phyloP scores from a whole-genome alignment of 2,797 vertebrate species.

The Alectoris magna region DNA sequence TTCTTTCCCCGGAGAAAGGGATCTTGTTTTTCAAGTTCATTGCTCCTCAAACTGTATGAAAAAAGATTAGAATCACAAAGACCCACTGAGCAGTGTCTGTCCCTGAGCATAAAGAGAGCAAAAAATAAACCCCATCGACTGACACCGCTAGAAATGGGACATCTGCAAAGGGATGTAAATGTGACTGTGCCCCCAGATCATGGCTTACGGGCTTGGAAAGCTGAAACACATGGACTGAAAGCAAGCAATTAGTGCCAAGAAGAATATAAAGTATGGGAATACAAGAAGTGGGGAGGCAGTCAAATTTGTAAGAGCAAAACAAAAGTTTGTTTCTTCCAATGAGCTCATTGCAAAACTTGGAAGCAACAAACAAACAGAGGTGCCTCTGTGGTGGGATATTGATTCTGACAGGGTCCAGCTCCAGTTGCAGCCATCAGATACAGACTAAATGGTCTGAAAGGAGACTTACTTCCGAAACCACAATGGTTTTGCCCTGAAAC shows the following conservation, averaged over 20 bases:
- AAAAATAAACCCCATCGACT: conserved; percentile 65
- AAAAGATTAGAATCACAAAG: conserved; percentile 83
- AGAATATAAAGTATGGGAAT: conserved; percentile 61
- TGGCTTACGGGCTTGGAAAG: conserved; percentile 40
- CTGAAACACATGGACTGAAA: conserved; percentile 34
- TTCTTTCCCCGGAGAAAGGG: conserved; percentile 65
- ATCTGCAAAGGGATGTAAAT: conserved; percentile 72
- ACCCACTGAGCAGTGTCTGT: conserved; percentile 77
- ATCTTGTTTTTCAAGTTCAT: conserved; percentile 67
- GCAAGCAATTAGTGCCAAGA: conserved; percentile 33
- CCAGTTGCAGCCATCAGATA: not conserved
- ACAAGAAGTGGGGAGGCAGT: conserved; percentile 47
- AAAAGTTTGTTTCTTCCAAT: conserved; percentile 50
- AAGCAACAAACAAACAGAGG: conserved; percentile 41
- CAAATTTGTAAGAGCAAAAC: conserved; percentile 13
- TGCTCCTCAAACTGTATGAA: conserved; percentile 66
- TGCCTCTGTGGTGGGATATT: conserved; percentile 3
- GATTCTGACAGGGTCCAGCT: not conserved
- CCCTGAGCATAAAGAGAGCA: conserved; percentile 75
- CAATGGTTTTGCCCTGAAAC: not conserved
- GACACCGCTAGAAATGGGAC: conserved; percentile 71
- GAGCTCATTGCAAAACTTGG: conserved; percentile 42
- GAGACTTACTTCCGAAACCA: conserved; percentile 4
- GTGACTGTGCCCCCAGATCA: conserved; percentile 47
- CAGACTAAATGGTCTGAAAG: conserved; percentile 11